Evolutionary conservation across 1,140 invertebrate genomes (phyloP).

Genomic region (Drosophila mojavensis): DNA sequence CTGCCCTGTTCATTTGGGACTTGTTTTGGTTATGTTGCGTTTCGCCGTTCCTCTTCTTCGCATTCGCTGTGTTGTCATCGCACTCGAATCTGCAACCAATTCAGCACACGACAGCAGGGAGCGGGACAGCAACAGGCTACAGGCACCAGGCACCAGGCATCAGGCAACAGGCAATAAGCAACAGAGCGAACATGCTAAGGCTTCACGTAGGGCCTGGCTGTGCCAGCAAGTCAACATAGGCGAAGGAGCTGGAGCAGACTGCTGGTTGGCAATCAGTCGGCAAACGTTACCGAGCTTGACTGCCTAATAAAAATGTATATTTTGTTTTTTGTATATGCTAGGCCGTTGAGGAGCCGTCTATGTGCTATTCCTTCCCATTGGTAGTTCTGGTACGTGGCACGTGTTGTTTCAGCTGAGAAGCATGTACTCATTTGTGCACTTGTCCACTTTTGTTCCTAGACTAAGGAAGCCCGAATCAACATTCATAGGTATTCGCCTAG

Average conservation of each 20-base stretch:
- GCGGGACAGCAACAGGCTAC: background rate
- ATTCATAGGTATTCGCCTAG: background rate
- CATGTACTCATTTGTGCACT: background rate
- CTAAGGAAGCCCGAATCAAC: background rate
- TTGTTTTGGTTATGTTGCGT: slow-evolving; percentile 34
- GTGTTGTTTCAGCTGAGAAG: slow-evolving; percentile 12
- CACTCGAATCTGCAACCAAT: slow-evolving; percentile 69
- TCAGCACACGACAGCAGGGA: slow-evolving; percentile 22
- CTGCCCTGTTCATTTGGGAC: slow-evolving; percentile 8
- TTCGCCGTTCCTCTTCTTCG: slow-evolving; percentile 46
- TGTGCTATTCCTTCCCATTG: slow-evolving; percentile 1
- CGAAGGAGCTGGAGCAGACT: slow-evolving; percentile 9
- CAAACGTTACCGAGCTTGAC: slow-evolving; percentile 20
- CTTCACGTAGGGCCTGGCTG: background rate
- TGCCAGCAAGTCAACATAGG: background rate
- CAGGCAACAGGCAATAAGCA: background rate
- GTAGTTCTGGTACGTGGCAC: slow-evolving; percentile 3
- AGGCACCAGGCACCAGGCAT: background rate
- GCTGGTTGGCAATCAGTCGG: slow-evolving; percentile 49
- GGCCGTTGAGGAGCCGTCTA: background rate
- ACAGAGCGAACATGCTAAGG: background rate
- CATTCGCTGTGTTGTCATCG: slow-evolving; percentile 50
- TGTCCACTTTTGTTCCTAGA: background rate
- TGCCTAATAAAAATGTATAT: slow-evolving; percentile 27
- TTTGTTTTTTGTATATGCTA: slow-evolving; percentile 17